These are phyloP conservation scores for Anthopleura xanthogrammica DNA, from an alignment of 92 coral and sea anemone genomes.

Conservation along the genomic window DNA sequence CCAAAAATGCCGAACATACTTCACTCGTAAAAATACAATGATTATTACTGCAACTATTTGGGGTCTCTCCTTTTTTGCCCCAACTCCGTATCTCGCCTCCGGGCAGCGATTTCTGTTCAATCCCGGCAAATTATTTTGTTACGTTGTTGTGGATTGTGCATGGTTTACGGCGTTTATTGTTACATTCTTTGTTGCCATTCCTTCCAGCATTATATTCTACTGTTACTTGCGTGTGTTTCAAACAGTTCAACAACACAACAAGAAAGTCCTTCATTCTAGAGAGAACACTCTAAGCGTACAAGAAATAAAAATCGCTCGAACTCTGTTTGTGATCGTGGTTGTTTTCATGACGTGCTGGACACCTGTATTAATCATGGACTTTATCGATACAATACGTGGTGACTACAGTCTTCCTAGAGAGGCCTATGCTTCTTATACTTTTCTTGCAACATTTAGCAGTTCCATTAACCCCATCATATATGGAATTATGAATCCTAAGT, in stretches of 20 bases:
- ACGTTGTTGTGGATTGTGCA: conserved; percentile 19
- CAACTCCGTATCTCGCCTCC: conserved; percentile 55
- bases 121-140: conserved; percentile 69
- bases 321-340: conserved; percentile 54
- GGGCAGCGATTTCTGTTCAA: conserved; percentile 55
- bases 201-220: conserved; percentile 37
- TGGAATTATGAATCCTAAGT: conserved; percentile 56
- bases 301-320: conserved; percentile 52
- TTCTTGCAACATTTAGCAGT: conserved; percentile 43
- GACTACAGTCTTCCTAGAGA: conserved; percentile 42
- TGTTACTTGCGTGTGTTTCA: conserved; percentile 55
- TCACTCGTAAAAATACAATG: conserved; percentile 44
- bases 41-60: conserved; percentile 32
- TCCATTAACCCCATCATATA: conserved; percentile 47
- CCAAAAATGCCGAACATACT: conserved; percentile 28
- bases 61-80: conserved; percentile 50
- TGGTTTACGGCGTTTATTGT: conserved; percentile 45
- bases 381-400: conserved; percentile 49
- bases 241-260: conserved; percentile 52
- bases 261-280: conserved; percentile 26
- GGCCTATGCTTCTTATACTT: conserved; percentile 44
- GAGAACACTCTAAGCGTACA: conserved; percentile 38
- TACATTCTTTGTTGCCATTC: conserved; percentile 40
- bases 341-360: conserved; percentile 55
- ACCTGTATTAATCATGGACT: conserved; percentile 45